Evolutionary conservation across 2,797 vertebrate genomes (phyloP), one percentile per base, ranked within the genome.

Genomic region (Prunella strophiata): DNA sequence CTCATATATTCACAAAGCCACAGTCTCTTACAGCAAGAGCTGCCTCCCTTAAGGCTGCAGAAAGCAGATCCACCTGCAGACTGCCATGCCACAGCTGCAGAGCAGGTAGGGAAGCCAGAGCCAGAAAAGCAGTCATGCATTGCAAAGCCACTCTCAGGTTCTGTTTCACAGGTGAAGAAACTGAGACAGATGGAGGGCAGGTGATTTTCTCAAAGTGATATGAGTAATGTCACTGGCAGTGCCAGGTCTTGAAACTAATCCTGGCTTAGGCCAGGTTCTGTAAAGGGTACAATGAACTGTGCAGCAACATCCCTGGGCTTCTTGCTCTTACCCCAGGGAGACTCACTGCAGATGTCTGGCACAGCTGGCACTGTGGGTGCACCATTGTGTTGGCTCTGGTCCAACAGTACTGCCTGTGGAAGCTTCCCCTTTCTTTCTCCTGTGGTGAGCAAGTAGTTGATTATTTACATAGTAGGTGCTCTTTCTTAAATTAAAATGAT

Each of bases 111-210:
- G 63, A 75, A 89, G 67, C 40, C 57, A 32, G 78, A 54, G 42
- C 71, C 52, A 70, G 85, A 85, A 89, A 91, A 79, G 58, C 77
- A 88, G 72, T 71, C 55, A 50, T 1, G 9, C 78, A 23, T 57
- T 75, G 43, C 65, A 93, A 85, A 84, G 70, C 48, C n/a, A 4
- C 55, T 58, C 14, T 21, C 40, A n/a, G 81, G 52, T 61, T 87
- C 76, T 54, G 38, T 89, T 94, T 94, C 62, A 75, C 40, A 94
- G 67, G 54, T 86, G 75, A 91, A 65, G 67, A 93, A 89, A 62
- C 34, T 21, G 71, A 92, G 50, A 89, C 70, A 63, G 77, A 74
- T 76, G 71, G 65, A 85, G 52, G 34, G 38, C 67, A 91, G 85
- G 20, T 29, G 34, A 85, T 74, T 70, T 86, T 79, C 82, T 81